Conservation (phyloP, 2,797 vertebrate genomes). For the Huso huso region DNA sequence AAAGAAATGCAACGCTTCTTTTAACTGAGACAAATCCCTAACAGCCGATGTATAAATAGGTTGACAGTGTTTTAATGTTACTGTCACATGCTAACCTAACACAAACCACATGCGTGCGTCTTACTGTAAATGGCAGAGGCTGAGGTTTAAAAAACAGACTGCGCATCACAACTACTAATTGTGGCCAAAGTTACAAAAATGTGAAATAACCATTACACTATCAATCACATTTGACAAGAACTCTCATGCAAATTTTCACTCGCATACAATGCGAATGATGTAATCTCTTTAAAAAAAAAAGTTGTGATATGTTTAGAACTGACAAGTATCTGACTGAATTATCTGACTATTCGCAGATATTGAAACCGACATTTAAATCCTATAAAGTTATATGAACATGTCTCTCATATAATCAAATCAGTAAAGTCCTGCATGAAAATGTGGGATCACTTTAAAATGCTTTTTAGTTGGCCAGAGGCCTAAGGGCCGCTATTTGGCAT, state of each 20-base stretch:
- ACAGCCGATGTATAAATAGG: constrained; percentile 37
- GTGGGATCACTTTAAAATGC: too few relatives aligned
- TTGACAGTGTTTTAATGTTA: constrained; percentile 39
- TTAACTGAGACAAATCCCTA: constrained; percentile 38
- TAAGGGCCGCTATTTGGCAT: too few relatives aligned
- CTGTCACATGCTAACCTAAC: constrained; percentile 46
- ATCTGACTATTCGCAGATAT: too few relatives aligned
- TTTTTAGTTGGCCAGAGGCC: too few relatives aligned
- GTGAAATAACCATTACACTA: constrained; percentile 37
- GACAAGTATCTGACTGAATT: too few relatives aligned
- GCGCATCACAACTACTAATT: constrained; percentile 18
- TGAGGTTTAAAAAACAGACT: constrained; percentile 14
- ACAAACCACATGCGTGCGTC: constrained; percentile 43
- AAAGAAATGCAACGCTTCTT: constrained; percentile 34
- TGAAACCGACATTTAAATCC: too few relatives aligned
- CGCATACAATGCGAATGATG: constrained; percentile 26
- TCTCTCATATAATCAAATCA: too few relatives aligned
- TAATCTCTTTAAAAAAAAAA: constrained; percentile 12
- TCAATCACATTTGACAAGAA: neutral
- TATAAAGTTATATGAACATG: too few relatives aligned
- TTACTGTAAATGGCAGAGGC: constrained; percentile 8
- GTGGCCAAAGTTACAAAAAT: constrained; percentile 32
- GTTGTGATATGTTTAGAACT: too few relatives aligned
- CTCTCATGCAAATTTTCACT: neutral
- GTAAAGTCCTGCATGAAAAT: too few relatives aligned